These are phyloP conservation scores for Vulpes vulpes DNA, from an alignment of 2,113 vertebrate genomes.

Conservation along the genomic window DNA sequence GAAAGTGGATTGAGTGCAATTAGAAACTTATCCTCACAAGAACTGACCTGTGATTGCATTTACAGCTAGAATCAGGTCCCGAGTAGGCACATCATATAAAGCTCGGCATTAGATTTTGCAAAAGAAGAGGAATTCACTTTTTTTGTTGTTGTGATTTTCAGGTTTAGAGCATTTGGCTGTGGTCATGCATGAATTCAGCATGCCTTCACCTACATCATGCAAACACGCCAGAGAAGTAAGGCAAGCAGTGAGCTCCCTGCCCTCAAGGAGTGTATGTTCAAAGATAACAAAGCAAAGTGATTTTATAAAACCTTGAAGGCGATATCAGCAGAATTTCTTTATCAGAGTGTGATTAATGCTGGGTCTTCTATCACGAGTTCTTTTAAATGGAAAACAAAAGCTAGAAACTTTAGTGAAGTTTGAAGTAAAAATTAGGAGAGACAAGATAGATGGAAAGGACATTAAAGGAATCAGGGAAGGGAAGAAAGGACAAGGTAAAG, in stretches of 20 bases:
- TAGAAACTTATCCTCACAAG: conserved; percentile 65
- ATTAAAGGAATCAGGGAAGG: background rate
- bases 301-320: background rate
- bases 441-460: background rate
- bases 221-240: background rate
- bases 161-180: background rate
- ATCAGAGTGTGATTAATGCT: background rate
- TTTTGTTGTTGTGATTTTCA: conserved; percentile 5
- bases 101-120: conserved; percentile 13
- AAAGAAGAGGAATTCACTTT: conserved; percentile 16
- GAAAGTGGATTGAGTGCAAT: conserved; percentile 49
- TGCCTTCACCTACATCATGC: background rate
- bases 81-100: conserved; percentile 33
- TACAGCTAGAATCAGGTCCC: conserved; percentile 7
- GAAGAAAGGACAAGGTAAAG: background rate
- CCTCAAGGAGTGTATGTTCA: background rate
- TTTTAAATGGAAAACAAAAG: background rate
- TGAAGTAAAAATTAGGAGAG: conserved; percentile 12
- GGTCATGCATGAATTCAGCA: background rate
- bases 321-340: conserved; percentile 19
- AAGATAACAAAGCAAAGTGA: conserved; percentile 29
- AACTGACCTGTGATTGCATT: conserved; percentile 55
- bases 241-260: background rate
- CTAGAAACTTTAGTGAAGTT: background rate
- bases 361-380: conserved; percentile 17